Percentiles rank a stretch among this genome's conserved stretches.
Evolutionary conservation across 2,113 vertebrate genomes (phyloP).

Genomic region (Alaudala cheleensis): DNA sequence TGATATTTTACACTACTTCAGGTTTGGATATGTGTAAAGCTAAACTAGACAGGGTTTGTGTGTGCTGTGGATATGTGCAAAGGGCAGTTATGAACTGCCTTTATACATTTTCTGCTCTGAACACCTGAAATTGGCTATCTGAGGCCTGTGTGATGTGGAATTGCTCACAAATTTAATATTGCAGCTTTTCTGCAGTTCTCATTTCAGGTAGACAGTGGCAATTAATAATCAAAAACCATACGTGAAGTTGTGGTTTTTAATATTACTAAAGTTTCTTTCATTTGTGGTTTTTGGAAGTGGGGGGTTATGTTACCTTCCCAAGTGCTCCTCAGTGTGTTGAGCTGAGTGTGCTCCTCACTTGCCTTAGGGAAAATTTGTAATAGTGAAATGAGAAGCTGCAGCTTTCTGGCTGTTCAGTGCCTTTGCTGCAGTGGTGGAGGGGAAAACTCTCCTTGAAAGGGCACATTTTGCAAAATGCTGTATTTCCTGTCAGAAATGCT

Average conservation of each 20-base stretch:
- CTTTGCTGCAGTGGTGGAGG: background rate
- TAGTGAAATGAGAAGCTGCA: background rate
- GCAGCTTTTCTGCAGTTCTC: background rate
- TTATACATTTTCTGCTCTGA: background rate
- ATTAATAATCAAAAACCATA: background rate
- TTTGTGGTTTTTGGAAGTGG: background rate
- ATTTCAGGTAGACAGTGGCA: background rate
- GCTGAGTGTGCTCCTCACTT: background rate
- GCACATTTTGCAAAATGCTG: background rate
- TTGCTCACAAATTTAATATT: background rate
- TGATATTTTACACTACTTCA: accelerated
- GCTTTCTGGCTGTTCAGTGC: background rate
- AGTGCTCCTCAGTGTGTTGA: background rate
- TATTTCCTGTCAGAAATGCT: background rate
- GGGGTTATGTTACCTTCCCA: background rate
- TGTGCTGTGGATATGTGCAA: background rate
- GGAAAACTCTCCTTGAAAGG: background rate
- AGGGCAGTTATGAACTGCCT: background rate
- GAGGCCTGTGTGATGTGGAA: accelerated
- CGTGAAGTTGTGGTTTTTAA: background rate
- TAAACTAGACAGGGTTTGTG: background rate
- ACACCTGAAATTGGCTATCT: accelerated
- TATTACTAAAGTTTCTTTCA: background rate
- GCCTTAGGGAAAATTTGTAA: background rate
- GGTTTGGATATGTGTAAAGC: accelerated